phyloP scores from a whole-genome alignment of 2,797 vertebrate species.

The Eulemur albifrons region DNA sequence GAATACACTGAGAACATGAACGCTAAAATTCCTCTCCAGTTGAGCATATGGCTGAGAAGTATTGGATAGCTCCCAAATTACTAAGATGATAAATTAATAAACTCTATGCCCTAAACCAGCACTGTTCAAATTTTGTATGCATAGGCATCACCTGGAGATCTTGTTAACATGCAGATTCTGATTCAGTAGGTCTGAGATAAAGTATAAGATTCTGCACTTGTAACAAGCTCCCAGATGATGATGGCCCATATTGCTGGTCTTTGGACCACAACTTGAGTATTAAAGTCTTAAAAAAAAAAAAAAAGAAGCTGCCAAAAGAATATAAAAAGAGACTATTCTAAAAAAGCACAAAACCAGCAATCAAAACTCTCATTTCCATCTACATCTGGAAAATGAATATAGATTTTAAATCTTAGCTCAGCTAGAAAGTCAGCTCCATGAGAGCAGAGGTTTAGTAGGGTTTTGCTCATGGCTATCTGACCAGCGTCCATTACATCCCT shows the following conservation, averaged over 20 bases:
- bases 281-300: not conserved
- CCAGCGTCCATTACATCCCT: not conserved
- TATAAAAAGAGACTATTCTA: not conserved
- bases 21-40: not conserved
- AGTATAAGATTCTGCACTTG: not conserved
- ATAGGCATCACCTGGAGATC: not conserved
- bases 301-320: not conserved
- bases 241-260: not conserved
- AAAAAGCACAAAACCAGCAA: not conserved
- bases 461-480: not conserved
- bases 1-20: not conserved
- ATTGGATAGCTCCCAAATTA: not conserved
- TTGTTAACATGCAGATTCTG: not conserved
- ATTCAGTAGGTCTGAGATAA: not conserved
- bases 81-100: not conserved
- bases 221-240: not conserved
- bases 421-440: not conserved
- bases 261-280: not conserved
- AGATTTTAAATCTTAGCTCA: not conserved
- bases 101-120: not conserved
- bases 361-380: not conserved
- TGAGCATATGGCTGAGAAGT: not conserved
- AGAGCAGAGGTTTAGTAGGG: not conserved
- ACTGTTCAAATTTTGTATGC: not conserved
- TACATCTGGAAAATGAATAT: not conserved